phyloP scores from a whole-genome alignment of 2,113 vertebrate species.

The Paracanthobrama guichenoti region DNA sequence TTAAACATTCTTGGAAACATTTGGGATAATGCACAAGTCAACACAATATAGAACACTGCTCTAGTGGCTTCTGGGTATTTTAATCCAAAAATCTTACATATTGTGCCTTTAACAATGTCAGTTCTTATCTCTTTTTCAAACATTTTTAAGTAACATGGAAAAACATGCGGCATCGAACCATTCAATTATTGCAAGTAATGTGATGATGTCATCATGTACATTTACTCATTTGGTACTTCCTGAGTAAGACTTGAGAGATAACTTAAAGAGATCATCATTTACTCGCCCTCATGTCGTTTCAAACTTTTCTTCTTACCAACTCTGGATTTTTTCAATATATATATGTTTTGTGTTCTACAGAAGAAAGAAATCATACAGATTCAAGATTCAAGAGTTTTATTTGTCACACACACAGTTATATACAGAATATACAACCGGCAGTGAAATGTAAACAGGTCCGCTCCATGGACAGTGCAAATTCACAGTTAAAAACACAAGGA shows the following conservation, averaged over 20 bases:
- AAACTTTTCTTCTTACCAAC: not conserved
- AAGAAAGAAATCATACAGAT: not conserved
- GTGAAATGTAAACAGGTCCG: too few species aligned
- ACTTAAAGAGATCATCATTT: not conserved
- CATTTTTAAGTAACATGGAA: not conserved
- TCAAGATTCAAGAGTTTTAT: too few species aligned
- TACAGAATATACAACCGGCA: too few species aligned
- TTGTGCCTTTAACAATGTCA: not conserved
- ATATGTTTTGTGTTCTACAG: not conserved
- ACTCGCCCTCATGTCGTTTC: not conserved
- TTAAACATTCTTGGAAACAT: too few species aligned
- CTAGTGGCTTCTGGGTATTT: too few species aligned
- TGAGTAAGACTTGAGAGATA: not conserved
- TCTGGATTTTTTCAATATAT: not conserved
- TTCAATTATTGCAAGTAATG: not conserved
- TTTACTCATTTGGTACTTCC: not conserved
- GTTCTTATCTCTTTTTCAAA: not conserved
- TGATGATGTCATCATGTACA: not conserved
- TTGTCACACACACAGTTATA: too few species aligned
- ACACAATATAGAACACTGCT: too few species aligned
- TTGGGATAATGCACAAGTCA: too few species aligned
- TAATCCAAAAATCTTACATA: too few species aligned
- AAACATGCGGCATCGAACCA: not conserved
- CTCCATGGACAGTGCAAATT: too few species aligned
- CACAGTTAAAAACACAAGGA: too few species aligned